Evolutionary conservation across 2,113 vertebrate genomes (phyloP), one percentile per base, ranked within the genome.

Genomic region (Microcebus lehilahytsara): DNA sequence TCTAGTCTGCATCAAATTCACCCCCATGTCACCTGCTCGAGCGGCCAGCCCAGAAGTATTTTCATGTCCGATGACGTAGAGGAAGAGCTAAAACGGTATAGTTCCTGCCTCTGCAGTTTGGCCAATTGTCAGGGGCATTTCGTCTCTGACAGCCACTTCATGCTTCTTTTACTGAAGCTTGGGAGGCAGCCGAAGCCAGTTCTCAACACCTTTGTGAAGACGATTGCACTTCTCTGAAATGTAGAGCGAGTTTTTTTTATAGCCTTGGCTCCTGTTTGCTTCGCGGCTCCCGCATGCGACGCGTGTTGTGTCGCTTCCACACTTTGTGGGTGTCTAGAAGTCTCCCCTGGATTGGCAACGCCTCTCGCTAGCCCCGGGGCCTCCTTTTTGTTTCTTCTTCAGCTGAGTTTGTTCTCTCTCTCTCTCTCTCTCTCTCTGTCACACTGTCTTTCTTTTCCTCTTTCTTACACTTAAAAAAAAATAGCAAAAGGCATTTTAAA

Each of bases 401-500:
- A 20, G 51, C 64, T 56, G 56, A 72, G 67, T 89, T 11, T 25
- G 32, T 95, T 64, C 74, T 25, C 64, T 74, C 5, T 66, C 60
- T 93, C 1, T 49, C 49, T 49, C 37, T 37, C 49, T 49, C 49
- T 49, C 49, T 11, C 49, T 88, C 19, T 25, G 42, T 42, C 25
- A 64, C 71, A 30, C 77, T 34, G 5, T 60, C 72, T 64, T 20
- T 19, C 27, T 89, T 72, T 42, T 74, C 56, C 56, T 58, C 22
- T 51, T 77, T 67, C 37, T 90, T 78, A 56, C 37, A 60, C 66
- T 93, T 71, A 72, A 91, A 88, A 46, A 78, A 78, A 79, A 58
- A 49, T 42, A 74, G 60, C 56, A n/a, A 94, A 91, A 88, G 34
- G 25, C 51, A 85, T 86, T 97, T 56, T 78, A 77, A 94, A 91